phyloP scores from a whole-genome alignment of 2,113 vertebrate species.

The Calyptomena viridis region DNA sequence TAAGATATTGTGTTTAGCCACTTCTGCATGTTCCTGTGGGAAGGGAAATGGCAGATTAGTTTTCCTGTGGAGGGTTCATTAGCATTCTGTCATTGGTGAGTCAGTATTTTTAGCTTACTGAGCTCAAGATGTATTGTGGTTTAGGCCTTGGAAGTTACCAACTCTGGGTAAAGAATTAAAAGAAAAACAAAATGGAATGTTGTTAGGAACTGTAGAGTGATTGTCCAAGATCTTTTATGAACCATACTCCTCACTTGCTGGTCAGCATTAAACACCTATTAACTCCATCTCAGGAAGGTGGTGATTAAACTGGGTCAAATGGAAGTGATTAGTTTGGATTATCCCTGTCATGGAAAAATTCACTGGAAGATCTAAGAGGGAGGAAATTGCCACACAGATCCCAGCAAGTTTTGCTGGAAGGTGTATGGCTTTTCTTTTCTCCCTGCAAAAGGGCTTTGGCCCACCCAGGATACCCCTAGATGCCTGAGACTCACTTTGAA shows the following conservation, averaged over 20 bases:
- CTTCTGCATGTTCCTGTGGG: not conserved
- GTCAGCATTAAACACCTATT: constrained; percentile 4
- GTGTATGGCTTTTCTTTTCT: not conserved
- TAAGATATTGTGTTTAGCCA: not conserved
- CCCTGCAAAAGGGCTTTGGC: not conserved
- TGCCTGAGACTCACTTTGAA: not conserved
- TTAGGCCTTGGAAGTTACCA: constrained; percentile 18
- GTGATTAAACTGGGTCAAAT: constrained; percentile 56
- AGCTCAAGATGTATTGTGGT: not conserved
- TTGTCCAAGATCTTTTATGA: not conserved
- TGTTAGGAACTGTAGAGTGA: not conserved
- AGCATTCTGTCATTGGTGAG: not conserved
- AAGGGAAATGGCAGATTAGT: not conserved
- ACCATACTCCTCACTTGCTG: not conserved
- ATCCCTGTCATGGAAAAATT: constrained; percentile 42
- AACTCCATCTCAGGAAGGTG: constrained; percentile 29
- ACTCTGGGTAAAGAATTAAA: not conserved
- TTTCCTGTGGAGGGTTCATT: constrained; percentile 33
- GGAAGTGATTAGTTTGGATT: constrained; percentile 54
- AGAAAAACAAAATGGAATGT: not conserved
- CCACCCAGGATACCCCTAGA: not conserved
- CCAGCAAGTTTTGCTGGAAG: not conserved
- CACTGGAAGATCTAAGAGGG: not conserved
- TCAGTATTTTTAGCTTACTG: constrained; percentile 21
- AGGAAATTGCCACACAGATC: not conserved